Base-by-base conservation (phyloP, 2,113 vertebrate genomes). In the Amazona vittata region DNA sequence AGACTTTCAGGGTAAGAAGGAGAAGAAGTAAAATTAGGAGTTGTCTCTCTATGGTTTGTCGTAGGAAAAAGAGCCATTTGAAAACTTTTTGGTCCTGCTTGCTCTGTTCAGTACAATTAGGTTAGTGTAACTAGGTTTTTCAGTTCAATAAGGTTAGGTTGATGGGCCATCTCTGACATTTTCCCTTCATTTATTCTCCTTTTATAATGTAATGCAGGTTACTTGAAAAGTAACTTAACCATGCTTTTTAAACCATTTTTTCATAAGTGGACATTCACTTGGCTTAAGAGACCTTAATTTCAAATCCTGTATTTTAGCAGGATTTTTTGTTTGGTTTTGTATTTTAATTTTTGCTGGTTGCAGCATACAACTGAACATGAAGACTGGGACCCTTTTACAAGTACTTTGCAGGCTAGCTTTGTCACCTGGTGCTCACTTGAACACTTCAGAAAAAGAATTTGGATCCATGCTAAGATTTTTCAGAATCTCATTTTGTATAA, bases 161-260 rank as follows among this genome's bases (percentile, higher is more conserved):
- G 26, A 76, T 49, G 46, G 26, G 16, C 5, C 15, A 88, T 11
- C 9, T 65, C 21, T 65, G 31, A 59, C 17, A 33, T 43, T 74
- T 64, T 4, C 5, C 1, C 7, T 2, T 24, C 9, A 52, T 80
- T 74, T 29, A 33, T 41, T 83, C 15, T 53, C 8, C 6, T 83
- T 4, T 64, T 60, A 20, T 50, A 20, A 41, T 0, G 0, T 19
- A 41, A 8, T n/a, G 11, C 4, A 49, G 13, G 15, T 50, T 76
- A 50, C 5, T 22, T 73, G 39, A n/a, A 82, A 62, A 64, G 11
- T 15, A 64, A 77, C 3, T 20, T 64, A 64, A 15, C 15, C 5
- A 2, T 77, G 41, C 4, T n/a, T 77, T 67, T 71, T 5, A 68
- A 79, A 64, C 2, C 1, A 37, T 53, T 69, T 68, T 39, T 8